Percentiles rank a stretch among this genome's conserved stretches.
Conservation (phyloP, 2,113 vertebrate genomes). For the Sardina pilchardus region DNA sequence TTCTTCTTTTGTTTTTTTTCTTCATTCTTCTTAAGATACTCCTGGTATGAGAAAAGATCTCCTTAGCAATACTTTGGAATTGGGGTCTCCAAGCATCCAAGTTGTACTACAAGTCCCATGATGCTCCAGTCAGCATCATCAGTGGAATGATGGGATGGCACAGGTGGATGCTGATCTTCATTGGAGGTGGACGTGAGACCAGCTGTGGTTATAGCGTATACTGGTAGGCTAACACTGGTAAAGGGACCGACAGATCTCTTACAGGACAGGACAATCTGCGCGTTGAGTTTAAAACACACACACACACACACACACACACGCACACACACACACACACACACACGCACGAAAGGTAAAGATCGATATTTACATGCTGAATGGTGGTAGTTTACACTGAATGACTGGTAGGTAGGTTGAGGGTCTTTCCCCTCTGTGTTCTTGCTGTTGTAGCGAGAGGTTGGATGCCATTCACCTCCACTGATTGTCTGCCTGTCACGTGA, state of each 20-base stretch:
- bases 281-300: conserved; percentile 32
- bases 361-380: conserved; percentile 8
- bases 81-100: background rate
- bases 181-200: background rate
- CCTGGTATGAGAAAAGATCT: background rate
- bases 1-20: background rate
- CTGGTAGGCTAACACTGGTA: conserved; percentile 10
- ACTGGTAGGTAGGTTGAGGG: background rate
- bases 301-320: background rate
- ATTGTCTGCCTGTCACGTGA: background rate
- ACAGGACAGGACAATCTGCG: conserved; percentile 17
- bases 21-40: background rate
- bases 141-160: background rate
- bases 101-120: background rate
- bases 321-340: background rate
- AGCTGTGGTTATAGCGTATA: background rate
- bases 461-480: background rate
- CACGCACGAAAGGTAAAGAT: background rate
- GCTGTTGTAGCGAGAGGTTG: background rate
- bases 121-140: background rate
- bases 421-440: background rate
- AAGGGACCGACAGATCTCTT: background rate
- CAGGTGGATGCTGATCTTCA: background rate
- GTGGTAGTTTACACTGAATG: background rate
- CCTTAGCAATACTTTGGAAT: background rate